These are phyloP conservation scores for Chymomyza caudatula DNA, from an alignment of 2,888 invertebrate genomes.

Conservation along the genomic window DNA sequence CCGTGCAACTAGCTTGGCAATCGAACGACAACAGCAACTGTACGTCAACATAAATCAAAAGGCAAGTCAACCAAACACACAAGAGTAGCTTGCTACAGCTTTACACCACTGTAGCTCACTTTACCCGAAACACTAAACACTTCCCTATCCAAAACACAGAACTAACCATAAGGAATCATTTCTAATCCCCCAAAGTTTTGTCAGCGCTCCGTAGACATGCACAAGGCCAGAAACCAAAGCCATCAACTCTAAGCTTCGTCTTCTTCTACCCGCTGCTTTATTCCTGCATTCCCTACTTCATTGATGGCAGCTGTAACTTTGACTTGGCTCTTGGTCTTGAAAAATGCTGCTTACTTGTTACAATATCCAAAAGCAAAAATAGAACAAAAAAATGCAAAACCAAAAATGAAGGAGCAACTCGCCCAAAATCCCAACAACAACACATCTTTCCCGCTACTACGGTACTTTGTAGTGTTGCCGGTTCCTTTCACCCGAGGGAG, in stretches of 20 bases:
- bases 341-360: slow-evolving; percentile 55
- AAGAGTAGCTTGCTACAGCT: neutral
- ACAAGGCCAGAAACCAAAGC: slow-evolving; percentile 24
- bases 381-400: neutral
- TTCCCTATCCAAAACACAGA: neutral
- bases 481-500: slow-evolving; percentile 37
- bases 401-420: neutral
- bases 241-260: slow-evolving; percentile 39
- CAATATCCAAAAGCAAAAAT: slow-evolving; percentile 19
- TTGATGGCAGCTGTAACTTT: neutral
- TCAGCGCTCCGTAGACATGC: slow-evolving; percentile 22
- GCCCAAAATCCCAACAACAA: slow-evolving; percentile 12
- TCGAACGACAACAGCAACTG: slow-evolving; percentile 47
- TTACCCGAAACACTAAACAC: slow-evolving; percentile 15
- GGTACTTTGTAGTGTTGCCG: neutral
- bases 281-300: neutral
- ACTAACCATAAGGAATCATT: slow-evolving; percentile 65
- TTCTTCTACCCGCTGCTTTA: neutral
- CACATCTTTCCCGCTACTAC: slow-evolving; percentile 3
- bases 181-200: slow-evolving; percentile 66
- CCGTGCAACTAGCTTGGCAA: slow-evolving; percentile 55
- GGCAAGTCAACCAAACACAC: slow-evolving; percentile 28
- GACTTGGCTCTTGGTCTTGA: slow-evolving; percentile 23
- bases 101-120: neutral
- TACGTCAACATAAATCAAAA: slow-evolving; percentile 75